These are phyloP conservation scores for Brachypodius melanocephalos DNA, from an alignment of 2,113 vertebrate genomes.

Conservation along the genomic window DNA sequence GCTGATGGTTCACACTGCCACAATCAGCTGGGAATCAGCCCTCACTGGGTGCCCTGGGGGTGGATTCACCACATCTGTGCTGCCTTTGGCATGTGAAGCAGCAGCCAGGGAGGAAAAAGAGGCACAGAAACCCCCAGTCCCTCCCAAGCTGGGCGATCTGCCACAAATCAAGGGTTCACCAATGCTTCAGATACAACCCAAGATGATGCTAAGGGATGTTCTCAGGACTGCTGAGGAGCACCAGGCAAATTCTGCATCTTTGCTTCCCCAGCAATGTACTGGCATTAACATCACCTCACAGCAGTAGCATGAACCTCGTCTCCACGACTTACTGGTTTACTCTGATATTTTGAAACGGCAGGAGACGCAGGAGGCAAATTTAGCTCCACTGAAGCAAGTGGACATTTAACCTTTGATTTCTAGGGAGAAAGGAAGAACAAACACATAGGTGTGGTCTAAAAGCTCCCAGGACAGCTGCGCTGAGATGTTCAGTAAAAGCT, in stretches of 20 bases:
- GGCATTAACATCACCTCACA: background rate
- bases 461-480: background rate
- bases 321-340: fast-evolving
- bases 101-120: background rate
- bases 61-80: background rate
- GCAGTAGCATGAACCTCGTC: background rate
- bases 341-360: background rate
- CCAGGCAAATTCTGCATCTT: background rate
- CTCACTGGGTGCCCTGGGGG: background rate
- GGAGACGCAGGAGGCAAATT: background rate
- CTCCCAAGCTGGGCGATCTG: background rate
- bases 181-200: background rate
- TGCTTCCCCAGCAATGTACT: background rate
- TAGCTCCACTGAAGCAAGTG: background rate
- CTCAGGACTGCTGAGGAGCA: background rate
- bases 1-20: background rate
- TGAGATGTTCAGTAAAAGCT: background rate
- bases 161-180: background rate
- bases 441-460: background rate
- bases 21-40: background rate
- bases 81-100: background rate
- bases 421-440: background rate
- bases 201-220: background rate
- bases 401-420: background rate
- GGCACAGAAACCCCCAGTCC: background rate